A percentile compares a stretch with the other conserved stretches of the same genome.
phyloP scores from a whole-genome alignment of 2,797 vertebrate species.

The Emys orbicularis region DNA sequence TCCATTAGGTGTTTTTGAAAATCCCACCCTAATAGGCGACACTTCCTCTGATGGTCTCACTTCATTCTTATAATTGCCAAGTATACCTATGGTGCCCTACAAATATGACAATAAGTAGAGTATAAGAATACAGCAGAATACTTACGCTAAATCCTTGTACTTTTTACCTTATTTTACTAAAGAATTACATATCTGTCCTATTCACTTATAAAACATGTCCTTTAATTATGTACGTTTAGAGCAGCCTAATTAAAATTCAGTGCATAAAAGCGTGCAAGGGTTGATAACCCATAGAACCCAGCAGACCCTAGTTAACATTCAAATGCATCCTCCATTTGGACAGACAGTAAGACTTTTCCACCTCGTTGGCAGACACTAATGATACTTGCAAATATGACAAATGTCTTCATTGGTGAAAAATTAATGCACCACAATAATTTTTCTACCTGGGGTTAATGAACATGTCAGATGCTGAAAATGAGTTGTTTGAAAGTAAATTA shows the following conservation, averaged over 20 bases:
- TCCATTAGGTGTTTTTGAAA: constrained; percentile 32
- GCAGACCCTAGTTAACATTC: constrained; percentile 81
- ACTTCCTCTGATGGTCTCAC: constrained; percentile 30
- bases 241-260: constrained; percentile 80
- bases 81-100: constrained; percentile 38
- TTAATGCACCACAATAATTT: constrained; percentile 92
- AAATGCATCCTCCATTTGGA: constrained; percentile 78
- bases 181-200: constrained; percentile 67
- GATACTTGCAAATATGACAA: constrained; percentile 91
- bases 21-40: neutral
- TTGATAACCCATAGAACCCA: constrained; percentile 78
- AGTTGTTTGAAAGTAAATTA: constrained; percentile 98
- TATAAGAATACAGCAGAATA: constrained; percentile 54
- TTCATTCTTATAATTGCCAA: constrained; percentile 52
- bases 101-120: constrained; percentile 46
- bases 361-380: constrained; percentile 85
- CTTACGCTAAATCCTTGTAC: constrained; percentile 62
- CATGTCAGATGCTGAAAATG: constrained; percentile 94
- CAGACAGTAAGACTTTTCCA: constrained; percentile 82
- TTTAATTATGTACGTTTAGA: constrained; percentile 76
- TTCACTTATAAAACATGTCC: constrained; percentile 68
- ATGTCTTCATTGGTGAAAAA: constrained; percentile 93
- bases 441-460: constrained; percentile 94
- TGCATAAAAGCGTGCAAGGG: constrained; percentile 71
- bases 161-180: constrained; percentile 74